A percentile compares a stretch with the other conserved stretches of the same genome.
Conservation (phyloP, 2,113 vertebrate species). For the Anseranas semipalmata region DNA sequence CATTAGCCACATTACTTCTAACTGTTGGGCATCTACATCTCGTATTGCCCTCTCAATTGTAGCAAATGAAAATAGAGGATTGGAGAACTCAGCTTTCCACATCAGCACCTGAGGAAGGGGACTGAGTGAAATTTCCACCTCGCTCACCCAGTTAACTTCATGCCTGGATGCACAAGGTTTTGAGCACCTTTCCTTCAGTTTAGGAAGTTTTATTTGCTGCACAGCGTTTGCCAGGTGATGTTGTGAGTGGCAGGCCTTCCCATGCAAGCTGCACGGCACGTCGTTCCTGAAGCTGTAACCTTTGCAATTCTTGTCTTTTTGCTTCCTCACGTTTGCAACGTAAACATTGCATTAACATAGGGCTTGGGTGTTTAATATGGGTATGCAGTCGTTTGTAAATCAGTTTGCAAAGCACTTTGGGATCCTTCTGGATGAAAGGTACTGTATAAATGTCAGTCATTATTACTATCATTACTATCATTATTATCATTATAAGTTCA, state of each 20-base stretch:
- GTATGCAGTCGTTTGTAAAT: not conserved
- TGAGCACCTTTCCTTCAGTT: not conserved
- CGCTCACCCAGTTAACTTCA: not conserved
- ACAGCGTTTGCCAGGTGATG: not conserved
- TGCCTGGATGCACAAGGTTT: not conserved
- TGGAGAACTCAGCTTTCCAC: constrained; percentile 18
- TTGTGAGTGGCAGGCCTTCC: not conserved
- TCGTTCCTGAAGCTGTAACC: not conserved
- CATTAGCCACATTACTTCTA: constrained; percentile 44
- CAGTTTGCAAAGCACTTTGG: constrained; percentile 36
- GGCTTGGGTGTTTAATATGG: not conserved
- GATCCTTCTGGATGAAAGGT: constrained; percentile 42
- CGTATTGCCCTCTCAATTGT: constrained; percentile 28
- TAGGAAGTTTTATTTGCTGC: not conserved
- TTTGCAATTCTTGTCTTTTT: not conserved
- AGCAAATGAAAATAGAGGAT: constrained; percentile 57
- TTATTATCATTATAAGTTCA: constrained; percentile 35
- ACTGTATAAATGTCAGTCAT: constrained; percentile 46
- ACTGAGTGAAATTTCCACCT: constrained; percentile 10
- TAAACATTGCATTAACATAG: not conserved
- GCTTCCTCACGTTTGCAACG: not conserved
- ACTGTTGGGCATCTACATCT: constrained; percentile 22
- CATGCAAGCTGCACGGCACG: not conserved
- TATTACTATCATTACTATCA: constrained; percentile 47
- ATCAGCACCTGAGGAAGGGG: not conserved